These are phyloP conservation scores for Xerus inauris DNA, from an alignment of 2,113 vertebrate species.

Conservation along the genomic window DNA sequence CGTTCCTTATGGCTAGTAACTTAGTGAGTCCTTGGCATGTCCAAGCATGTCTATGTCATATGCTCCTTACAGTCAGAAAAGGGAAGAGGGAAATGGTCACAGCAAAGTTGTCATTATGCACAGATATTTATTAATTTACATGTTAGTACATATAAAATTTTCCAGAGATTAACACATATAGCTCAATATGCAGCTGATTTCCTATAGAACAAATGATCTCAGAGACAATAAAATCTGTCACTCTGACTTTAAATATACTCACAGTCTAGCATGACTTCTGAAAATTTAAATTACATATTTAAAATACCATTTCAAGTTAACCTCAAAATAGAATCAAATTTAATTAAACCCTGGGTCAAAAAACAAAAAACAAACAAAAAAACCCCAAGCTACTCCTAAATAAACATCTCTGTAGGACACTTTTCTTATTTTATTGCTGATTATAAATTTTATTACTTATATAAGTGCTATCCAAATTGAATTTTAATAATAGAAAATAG, in stretches of 20 bases:
- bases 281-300: not conserved
- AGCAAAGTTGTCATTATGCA: not conserved
- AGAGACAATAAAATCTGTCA: not conserved
- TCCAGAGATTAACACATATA: not conserved
- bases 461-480: not conserved
- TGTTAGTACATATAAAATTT: not conserved
- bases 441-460: not conserved
- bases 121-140: not conserved
- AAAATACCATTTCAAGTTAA: not conserved
- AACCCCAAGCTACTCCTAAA: not conserved
- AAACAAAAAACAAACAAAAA: not conserved
- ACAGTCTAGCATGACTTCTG: not conserved
- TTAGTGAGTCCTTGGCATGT: too few species aligned
- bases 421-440: not conserved
- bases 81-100: not conserved
- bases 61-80: too few species aligned
- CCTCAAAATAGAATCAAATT: not conserved
- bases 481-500: not conserved
- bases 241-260: conserved; percentile 12
- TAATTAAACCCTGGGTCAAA: not conserved
- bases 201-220: not conserved
- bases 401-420: not conserved
- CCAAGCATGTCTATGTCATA: too few species aligned
- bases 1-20: too few species aligned
- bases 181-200: not conserved